A percentile compares a stretch with the other conserved stretches of the same genome.
phyloP scores from a whole-genome alignment of 2,888 invertebrate genomes.

The Leucoma salicis region DNA sequence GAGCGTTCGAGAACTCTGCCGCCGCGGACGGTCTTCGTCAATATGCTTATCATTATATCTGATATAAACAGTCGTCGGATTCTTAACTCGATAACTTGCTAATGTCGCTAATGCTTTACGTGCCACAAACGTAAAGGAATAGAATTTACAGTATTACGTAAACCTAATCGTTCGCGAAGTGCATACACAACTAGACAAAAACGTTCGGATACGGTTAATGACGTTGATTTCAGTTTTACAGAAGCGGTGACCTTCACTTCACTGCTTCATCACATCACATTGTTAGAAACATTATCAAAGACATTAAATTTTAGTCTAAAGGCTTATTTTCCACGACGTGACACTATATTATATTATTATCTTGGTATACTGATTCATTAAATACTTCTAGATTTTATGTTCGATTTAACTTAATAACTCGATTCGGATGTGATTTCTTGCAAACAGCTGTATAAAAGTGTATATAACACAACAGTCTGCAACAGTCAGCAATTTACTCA shows the following conservation, averaged over 20 bases:
- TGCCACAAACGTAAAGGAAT: neutral
- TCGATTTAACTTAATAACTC: no score
- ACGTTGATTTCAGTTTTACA: conserved; percentile 16
- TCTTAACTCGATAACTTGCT: neutral
- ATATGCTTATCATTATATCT: conserved; percentile 45
- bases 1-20: conserved; percentile 81
- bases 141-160: conserved; percentile 28
- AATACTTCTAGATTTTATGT: no score
- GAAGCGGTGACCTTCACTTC: conserved; percentile 54
- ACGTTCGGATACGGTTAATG: conserved; percentile 12
- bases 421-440: no score
- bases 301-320: conserved; percentile 13
- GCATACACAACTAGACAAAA: conserved; percentile 23
- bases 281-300: conserved; percentile 81
- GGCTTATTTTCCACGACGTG: neutral
- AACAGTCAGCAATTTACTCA: no score
- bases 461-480: no score
- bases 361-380: neutral
- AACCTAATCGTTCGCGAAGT: conserved; percentile 24
- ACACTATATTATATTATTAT: neutral
- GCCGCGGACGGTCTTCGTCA: conserved; percentile 71
- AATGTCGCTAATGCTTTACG: no score
- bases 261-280: conserved; percentile 47
- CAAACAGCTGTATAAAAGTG: no score
- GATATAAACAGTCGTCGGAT: neutral